A percentile compares a stretch with the other conserved stretches of the same genome.
These are phyloP conservation scores for Drosophila parvula DNA, from an alignment of 1,140 invertebrate species.

Conservation along the genomic window DNA sequence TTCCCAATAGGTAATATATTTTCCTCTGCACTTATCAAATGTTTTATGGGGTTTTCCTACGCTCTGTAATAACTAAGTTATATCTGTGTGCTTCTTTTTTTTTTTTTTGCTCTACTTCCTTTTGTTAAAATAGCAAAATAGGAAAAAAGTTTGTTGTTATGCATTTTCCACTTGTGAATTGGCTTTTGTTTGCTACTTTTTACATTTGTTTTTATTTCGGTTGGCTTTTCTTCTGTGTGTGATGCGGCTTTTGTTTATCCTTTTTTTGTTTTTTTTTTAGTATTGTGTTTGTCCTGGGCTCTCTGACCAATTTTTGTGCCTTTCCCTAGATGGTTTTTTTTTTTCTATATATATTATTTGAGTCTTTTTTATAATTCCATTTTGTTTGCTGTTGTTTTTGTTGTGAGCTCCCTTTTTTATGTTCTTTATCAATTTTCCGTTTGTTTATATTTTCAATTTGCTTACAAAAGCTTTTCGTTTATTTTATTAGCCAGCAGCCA, in stretches of 20 bases:
- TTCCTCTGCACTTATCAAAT: neutral
- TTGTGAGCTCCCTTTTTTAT: conserved; percentile 7
- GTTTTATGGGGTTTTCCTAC: conserved; percentile 40
- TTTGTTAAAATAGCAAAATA: conserved; percentile 43
- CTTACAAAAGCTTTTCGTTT: conserved; percentile 82
- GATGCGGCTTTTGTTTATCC: conserved; percentile 52
- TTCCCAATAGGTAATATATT: no score
- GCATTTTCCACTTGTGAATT: conserved; percentile 62
- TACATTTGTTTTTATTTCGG: conserved; percentile 33
- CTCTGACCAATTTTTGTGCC: conserved; percentile 57
- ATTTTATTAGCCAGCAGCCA: conserved; percentile 79
- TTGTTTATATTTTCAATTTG: conserved; percentile 83
- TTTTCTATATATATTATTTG: conserved; percentile 4
- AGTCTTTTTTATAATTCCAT: conserved; percentile 38
- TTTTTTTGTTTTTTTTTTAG: conserved; percentile 30
- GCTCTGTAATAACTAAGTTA: neutral
- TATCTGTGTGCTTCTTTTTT: conserved; percentile 19
- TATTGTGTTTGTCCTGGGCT: conserved; percentile 40
- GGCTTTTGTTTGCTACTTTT: conserved; percentile 46
- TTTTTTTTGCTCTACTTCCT: conserved; percentile 16
- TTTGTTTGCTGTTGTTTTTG: conserved; percentile 39
- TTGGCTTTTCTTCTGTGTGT: conserved; percentile 48
- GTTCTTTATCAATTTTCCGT: conserved; percentile 75
- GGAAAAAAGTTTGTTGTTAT: conserved; percentile 58
- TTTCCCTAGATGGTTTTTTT: conserved; percentile 50